Evolutionary conservation across 2,888 invertebrate genomes (phyloP).

Genomic region (Drosophila neonasuta): DNA sequence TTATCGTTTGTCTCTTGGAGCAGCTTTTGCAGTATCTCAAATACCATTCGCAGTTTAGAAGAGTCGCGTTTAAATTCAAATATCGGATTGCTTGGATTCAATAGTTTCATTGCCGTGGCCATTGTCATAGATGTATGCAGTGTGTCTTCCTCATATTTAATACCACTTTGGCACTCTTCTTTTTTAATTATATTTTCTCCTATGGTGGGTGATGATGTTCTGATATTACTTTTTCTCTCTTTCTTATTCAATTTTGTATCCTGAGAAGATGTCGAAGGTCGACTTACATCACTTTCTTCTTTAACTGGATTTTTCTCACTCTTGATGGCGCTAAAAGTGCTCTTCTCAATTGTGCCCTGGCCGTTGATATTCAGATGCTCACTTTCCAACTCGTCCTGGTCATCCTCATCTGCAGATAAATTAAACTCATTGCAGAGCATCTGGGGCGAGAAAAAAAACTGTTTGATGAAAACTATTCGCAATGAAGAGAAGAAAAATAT

Average conservation of each 20-base stretch:
- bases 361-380: conserved; percentile 4
- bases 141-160: neutral
- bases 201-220: neutral
- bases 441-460: neutral
- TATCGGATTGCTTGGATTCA: conserved; percentile 22
- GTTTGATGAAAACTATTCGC: neutral
- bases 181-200: neutral
- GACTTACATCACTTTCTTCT: neutral
- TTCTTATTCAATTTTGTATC: neutral
- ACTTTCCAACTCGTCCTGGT: neutral
- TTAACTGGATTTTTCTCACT: neutral
- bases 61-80: conserved; percentile 10
- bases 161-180: neutral
- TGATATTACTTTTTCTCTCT: neutral
- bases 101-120: conserved; percentile 9
- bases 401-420: neutral
- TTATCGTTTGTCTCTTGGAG: conserved; percentile 74
- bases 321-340: neutral
- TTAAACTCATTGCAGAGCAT: conserved; percentile 5
- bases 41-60: conserved; percentile 11
- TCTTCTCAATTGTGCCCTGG: neutral
- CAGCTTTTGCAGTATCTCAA: conserved; percentile 6
- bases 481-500: neutral
- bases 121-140: neutral
- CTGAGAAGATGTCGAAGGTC: neutral